These are phyloP conservation scores for Catajapyx aquilonaris DNA, from an alignment of 1,140 invertebrate genomes.

Conservation along the genomic window DNA sequence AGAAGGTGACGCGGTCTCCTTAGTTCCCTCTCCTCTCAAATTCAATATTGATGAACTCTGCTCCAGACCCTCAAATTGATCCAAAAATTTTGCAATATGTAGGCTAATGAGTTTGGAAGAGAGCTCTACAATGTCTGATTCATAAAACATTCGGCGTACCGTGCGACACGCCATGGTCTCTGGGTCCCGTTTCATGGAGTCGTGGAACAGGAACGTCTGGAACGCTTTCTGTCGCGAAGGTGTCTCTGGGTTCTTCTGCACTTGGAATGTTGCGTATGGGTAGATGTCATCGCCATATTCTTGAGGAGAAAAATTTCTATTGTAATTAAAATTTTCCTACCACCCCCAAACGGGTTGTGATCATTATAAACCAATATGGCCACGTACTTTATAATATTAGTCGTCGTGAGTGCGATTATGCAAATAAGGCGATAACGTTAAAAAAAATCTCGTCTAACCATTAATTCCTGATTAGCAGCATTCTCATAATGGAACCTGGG, in stretches of 20 bases:
- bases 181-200: conserved; percentile 1
- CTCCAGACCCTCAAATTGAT: not conserved
- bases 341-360: too few relatives aligned
- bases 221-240: conserved; percentile 6
- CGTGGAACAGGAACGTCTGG: conserved; percentile 9
- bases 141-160: conserved; percentile 1
- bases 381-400: too few relatives aligned
- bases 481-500: too few relatives aligned
- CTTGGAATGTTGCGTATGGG: conserved; percentile 19
- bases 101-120: not conserved
- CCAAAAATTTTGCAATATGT: not conserved
- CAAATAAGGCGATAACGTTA: too few relatives aligned
- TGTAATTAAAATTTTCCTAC: too few relatives aligned
- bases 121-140: not conserved
- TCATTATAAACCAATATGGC: too few relatives aligned
- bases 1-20: too few relatives aligned
- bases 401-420: too few relatives aligned
- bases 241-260: conserved; percentile 11
- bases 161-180: conserved; percentile 5
- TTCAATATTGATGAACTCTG: not conserved
- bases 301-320: too few relatives aligned
- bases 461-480: too few relatives aligned
- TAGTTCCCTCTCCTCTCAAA: not conserved
- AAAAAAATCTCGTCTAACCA: too few relatives aligned
- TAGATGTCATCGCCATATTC: conserved; percentile 18